Evolutionary conservation across 1,140 invertebrate genomes (phyloP), one percentile per base, ranked within the genome.

Genomic region (Saccostrea cuccullata): DNA sequence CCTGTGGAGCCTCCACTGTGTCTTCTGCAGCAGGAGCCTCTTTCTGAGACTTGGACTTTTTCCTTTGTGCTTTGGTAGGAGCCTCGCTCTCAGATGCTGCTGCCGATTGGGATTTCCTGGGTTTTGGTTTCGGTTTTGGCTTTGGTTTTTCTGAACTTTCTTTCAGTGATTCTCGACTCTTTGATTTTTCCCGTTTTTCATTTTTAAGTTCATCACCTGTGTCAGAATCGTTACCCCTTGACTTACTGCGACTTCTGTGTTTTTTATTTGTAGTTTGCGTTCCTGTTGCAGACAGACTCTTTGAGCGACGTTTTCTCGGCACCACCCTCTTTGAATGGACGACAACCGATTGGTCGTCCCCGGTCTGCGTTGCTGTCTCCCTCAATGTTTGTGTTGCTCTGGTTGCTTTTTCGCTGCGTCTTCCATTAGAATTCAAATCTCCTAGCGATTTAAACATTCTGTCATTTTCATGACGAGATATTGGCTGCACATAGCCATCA

Each of bases 311-410:
- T 55, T 91, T 90, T 86, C 90, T 92, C 30, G 87, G 90, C 0
- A 92, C 91, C 17, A 85, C 73, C 58, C 89, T 86, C 82, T 93
- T 92, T 13, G 87, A 86, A 55, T 91, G 88, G 55, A 88, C 47
- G 9, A 89, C 85, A 40, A 91, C 91, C 56, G 89, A 86, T 30
- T 91, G 82, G 26, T 90, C 90, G n/a, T 55, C 77, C 0, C 92
- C 91, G 12, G 93, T 94, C 86, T 93, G 92, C 26, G 92, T 93
- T 2, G 91, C 92, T 84, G 91, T 92, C 55, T 94, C 92, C 30
- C 92, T 70, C 58, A 94, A 87, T 26, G 92, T 92, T 55, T 93
- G 91, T 47, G 92, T 93, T n/a, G 92, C 86, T 6, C 67, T 40
- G 82, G 85, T 89, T 83, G 90, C 88, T 82, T 88, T 90, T 56